These are phyloP conservation scores for Laticauda laticaudata DNA, from an alignment of 2,113 vertebrate species.

Conservation along the genomic window DNA sequence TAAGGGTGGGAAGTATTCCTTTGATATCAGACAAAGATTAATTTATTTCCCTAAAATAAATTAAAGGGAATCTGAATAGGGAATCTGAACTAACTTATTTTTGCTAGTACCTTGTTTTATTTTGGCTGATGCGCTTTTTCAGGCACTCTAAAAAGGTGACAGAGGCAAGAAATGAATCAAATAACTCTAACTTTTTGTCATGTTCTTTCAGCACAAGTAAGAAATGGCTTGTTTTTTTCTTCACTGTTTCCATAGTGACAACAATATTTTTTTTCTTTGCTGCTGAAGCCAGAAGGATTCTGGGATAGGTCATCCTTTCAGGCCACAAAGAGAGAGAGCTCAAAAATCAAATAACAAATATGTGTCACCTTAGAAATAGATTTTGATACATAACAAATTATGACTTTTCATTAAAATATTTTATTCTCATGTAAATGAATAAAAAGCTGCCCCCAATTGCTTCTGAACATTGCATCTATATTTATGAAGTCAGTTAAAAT, in stretches of 20 bases:
- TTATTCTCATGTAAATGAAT: background rate
- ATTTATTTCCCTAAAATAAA: background rate
- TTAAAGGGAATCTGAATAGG: background rate
- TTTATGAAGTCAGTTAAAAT: background rate
- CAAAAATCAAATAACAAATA: background rate
- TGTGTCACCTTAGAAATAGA: background rate
- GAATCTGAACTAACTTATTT: background rate
- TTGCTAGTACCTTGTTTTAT: background rate
- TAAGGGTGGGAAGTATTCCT: no score
- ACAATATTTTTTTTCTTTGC: background rate
- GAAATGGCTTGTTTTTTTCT: background rate
- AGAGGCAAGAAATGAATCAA: background rate
- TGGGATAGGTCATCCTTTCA: background rate
- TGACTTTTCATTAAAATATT: background rate
- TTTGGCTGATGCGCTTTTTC: background rate
- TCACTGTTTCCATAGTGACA: background rate
- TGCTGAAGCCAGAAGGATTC: background rate
- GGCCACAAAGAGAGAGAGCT: background rate
- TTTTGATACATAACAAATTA: background rate
- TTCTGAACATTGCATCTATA: background rate
- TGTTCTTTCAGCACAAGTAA: background rate
- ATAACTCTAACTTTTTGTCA: background rate
- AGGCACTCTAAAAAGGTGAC: background rate
- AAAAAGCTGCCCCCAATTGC: background rate
- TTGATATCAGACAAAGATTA: background rate